Base-by-base conservation (phyloP, 2,888 invertebrate genomes). In the Copidosoma aretas region DNA sequence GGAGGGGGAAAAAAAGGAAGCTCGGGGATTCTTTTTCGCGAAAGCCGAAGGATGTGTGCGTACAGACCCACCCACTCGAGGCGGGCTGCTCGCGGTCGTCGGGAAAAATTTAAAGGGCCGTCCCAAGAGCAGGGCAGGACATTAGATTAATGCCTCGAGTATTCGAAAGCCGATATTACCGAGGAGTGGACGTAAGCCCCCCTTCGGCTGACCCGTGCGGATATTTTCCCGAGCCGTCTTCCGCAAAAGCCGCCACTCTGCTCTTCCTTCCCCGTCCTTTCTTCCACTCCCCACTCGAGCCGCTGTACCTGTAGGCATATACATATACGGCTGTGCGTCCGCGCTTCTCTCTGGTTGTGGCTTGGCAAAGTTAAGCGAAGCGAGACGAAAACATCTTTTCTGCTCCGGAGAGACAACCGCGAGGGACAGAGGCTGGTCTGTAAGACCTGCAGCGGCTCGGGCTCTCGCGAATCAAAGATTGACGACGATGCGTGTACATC, bases 201-300 rank as follows among this genome's bases (percentile, higher is more conserved):
- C 82, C 80, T 68, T 79, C 73, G 81, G 82, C 82, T 83, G 83
- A 83, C 83, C 83, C 82, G 81, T 79, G 82, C 83, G 83, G 82
- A 83, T 83, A 81, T 82, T 82, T 82, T 81, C 73, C 75, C 77
- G 62, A 61, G 67, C 57, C 49, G 39, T 77, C 52, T 24, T 25
- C 32, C 51, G 59, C 21, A 52, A 54, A 60, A 32, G 57, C 32
- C 32, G 32, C 32, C 65, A 46, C 43, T 46, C 43, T 17, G 3
- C 17, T 69, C 63, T 67, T 19, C 14, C 32, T 22, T 12, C 32
- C 32, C 32, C 32, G 4, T 8, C 8, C 32, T 8, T 32, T 68
- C 69, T 25, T 49, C 51, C 22, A 17, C 39, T 46, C 54, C 49
- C 64, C 32, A 39, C 22, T 24, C 19, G 39, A 54, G 46, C 56